Conservation (phyloP, 2,113 vertebrate species). For the Zosterops hypoxanthus region DNA sequence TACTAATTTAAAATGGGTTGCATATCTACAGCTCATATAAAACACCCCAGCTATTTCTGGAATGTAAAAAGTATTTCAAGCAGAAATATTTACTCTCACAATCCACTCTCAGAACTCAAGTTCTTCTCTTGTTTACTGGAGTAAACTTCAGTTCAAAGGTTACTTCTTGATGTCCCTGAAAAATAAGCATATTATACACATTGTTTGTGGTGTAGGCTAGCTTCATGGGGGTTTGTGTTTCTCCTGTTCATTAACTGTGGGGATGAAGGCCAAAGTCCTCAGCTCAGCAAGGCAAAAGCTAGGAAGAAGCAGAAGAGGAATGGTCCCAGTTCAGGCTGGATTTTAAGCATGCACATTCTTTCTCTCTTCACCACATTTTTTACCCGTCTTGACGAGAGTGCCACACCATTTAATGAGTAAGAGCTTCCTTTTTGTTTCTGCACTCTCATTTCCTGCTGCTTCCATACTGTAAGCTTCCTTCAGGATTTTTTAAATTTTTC, state of each 20-base stretch:
- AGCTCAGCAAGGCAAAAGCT: neutral
- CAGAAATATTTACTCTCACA: constrained; percentile 21
- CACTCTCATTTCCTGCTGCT: constrained; percentile 17
- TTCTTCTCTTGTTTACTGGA: constrained; percentile 6
- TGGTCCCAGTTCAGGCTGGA: neutral
- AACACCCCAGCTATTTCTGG: constrained; percentile 12
- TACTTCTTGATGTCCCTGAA: neutral
- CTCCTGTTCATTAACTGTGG: neutral
- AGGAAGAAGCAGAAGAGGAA: neutral
- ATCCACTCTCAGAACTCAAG: neutral
- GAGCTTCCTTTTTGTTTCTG: constrained; percentile 31
- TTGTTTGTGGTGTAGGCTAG: neutral
- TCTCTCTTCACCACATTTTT: neutral
- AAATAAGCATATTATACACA: neutral
- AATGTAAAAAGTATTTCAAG: neutral
- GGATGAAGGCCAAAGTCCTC: neutral
- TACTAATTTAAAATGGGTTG: neutral
- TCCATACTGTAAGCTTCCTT: neutral
- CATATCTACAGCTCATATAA: neutral
- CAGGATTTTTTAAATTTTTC: neutral
- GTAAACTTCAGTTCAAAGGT: constrained; percentile 12
- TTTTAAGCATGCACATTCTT: neutral
- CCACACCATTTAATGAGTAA: neutral
- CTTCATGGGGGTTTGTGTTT: neutral
- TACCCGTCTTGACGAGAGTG: neutral